Evolutionary conservation across 2,797 vertebrate genomes (phyloP).

Genomic region (Bovichtus diacanthus): DNA sequence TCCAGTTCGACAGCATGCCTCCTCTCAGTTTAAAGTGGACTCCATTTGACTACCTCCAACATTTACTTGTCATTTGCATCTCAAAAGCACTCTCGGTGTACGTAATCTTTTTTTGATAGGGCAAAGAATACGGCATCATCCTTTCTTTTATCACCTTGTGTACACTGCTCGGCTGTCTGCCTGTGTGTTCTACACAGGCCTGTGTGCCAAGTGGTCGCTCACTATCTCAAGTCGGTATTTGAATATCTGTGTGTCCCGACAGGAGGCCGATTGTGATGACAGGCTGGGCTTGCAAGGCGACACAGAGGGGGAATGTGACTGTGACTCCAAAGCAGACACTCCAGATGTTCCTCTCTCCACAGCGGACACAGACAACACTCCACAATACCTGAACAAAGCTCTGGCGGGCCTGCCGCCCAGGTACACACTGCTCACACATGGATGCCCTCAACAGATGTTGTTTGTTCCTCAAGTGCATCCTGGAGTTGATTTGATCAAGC

Average conservation of each 20-base stretch:
- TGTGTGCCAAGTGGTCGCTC: not conserved
- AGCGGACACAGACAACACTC: conserved; percentile 93
- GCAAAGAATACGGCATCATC: not conserved
- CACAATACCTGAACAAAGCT: conserved; percentile 93
- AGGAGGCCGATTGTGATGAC: conserved; percentile 93
- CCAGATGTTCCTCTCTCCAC: conserved; percentile 87
- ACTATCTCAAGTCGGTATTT: conserved; percentile 21
- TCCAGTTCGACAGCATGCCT: not conserved
- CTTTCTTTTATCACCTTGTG: not conserved
- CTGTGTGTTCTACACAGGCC: not conserved
- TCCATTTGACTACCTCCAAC: conserved; percentile 19
- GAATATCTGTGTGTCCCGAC: conserved; percentile 52
- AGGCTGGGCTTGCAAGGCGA: conserved; percentile 81
- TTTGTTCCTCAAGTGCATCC: not conserved
- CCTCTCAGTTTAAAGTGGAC: not conserved
- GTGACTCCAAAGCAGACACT: conserved; percentile 90
- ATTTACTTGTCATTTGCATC: conserved; percentile 37
- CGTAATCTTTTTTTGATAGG: not conserved
- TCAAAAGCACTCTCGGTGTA: no score
- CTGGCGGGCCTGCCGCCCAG: conserved; percentile 95
- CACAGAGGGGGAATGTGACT: conserved; percentile 82
- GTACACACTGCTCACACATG: conserved; percentile 71
- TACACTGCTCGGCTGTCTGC: not conserved
- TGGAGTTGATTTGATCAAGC: not conserved
- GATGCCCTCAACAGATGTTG: not conserved